These are phyloP conservation scores for Kuschelorhynchus macadamiae DNA, from an alignment of 2,888 invertebrate species.

Conservation along the genomic window DNA sequence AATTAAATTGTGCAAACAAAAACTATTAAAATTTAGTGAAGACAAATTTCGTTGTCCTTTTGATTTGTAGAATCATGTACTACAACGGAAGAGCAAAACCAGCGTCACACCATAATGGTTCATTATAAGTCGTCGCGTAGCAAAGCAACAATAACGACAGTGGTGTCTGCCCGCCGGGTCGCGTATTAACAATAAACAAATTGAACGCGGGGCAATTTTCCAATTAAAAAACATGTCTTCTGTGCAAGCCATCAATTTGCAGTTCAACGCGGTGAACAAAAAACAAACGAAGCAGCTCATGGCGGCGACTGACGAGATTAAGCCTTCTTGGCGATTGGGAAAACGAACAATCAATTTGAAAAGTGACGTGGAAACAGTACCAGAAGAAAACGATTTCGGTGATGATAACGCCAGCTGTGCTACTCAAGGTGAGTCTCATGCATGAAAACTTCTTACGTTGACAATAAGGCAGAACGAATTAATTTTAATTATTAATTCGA, in stretches of 20 bases:
- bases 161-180: too few species aligned
- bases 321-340: slow-evolving; percentile 11
- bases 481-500: too few species aligned
- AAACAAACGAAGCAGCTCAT: too few species aligned
- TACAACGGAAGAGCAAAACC: too few species aligned
- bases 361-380: slow-evolving; percentile 44
- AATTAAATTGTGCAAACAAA: too few species aligned
- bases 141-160: slow-evolving; percentile 27
- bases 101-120: too few species aligned
- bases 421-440: slow-evolving; percentile 34
- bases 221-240: slow-evolving; percentile 44
- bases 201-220: slow-evolving; percentile 39
- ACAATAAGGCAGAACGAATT: neutral
- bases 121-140: too few species aligned
- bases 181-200: slow-evolving; percentile 44
- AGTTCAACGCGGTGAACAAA: slow-evolving; percentile 39
- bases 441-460: neutral
- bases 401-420: slow-evolving; percentile 35
- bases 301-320: slow-evolving; percentile 33
- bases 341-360: slow-evolving; percentile 37
- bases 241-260: slow-evolving; percentile 35
- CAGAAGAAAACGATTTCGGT: slow-evolving; percentile 39
- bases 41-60: too few species aligned
- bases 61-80: neutral
- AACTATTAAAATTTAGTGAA: too few species aligned